Evolutionary conservation across 2,113 vertebrate species (phyloP).

Genomic region (Pseudois nayaur): DNA sequence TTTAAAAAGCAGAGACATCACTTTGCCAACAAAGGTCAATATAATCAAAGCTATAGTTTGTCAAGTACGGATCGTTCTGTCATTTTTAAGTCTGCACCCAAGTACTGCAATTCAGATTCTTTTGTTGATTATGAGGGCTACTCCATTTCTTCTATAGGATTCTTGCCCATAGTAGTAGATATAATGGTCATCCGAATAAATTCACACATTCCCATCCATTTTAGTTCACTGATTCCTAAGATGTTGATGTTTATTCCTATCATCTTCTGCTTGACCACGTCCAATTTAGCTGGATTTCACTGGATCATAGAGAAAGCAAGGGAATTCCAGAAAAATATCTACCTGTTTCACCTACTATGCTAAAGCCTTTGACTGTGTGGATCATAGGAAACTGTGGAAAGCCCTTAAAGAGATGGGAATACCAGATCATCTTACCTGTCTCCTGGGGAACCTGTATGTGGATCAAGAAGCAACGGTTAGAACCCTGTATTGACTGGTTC

Average conservation of each 20-base stretch:
- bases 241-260: neutral
- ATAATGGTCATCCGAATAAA: neutral
- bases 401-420: neutral
- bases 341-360: neutral
- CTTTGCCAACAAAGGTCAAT: neutral
- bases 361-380: neutral
- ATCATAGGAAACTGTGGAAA: neutral
- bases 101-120: neutral
- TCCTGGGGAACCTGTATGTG: neutral
- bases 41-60: neutral
- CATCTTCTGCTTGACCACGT: neutral
- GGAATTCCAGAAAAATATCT: neutral
- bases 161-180: neutral
- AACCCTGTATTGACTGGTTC: neutral
- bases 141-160: neutral
- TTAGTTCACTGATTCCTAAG: neutral
- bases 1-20: neutral
- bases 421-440: neutral
- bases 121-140: neutral
- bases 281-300: neutral
- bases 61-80: fast-evolving
- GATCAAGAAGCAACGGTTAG: neutral
- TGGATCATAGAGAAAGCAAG: neutral
- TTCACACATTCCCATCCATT: neutral
- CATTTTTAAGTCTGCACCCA: neutral